These are phyloP conservation scores for Cryptomyrus ogoouensis DNA, from an alignment of 2,113 vertebrate genomes.

Conservation along the genomic window DNA sequence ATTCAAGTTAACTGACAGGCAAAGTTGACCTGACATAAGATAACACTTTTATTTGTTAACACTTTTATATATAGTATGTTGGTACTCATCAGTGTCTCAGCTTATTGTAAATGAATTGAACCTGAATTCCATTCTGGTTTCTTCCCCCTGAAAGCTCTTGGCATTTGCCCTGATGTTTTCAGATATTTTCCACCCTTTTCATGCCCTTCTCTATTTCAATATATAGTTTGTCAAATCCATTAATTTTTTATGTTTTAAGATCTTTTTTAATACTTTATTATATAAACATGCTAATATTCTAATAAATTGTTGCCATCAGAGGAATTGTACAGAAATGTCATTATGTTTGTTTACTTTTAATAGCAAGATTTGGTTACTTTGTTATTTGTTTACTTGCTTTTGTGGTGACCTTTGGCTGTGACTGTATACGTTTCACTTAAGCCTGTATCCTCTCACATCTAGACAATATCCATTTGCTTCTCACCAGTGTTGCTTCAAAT, in stretches of 20 bases:
- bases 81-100: neutral
- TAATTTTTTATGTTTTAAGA: neutral
- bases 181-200: neutral
- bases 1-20: neutral
- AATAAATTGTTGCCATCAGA: neutral
- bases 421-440: neutral
- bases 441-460: neutral
- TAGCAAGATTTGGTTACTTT: neutral
- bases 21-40: neutral
- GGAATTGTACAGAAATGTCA: neutral
- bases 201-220: neutral
- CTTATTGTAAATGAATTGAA: neutral
- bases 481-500: neutral
- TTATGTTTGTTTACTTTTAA: neutral
- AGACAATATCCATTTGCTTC: neutral
- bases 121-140: neutral
- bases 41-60: neutral
- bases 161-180: neutral
- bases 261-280: neutral
- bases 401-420: neutral
- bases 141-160: neutral
- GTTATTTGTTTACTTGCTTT: neutral
- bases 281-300: neutral
- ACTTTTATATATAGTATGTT: neutral
- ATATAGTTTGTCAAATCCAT: slow-evolving; percentile 2